Percentiles rank a stretch among this genome's conserved stretches.
Conservation (phyloP, 2,113 vertebrate species). For the Malurus melanocephalus region DNA sequence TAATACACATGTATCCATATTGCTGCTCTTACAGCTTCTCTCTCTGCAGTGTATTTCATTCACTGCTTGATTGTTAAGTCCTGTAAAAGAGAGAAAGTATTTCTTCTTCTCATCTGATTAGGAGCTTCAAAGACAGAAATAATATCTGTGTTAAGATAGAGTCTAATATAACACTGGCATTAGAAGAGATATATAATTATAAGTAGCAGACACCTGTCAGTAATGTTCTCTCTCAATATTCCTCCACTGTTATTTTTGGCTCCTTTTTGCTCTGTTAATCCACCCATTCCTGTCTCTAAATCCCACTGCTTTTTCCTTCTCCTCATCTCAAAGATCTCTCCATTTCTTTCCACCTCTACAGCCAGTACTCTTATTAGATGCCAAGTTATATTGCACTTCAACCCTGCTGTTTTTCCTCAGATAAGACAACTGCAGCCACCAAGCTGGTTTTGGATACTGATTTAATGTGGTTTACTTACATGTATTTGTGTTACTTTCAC, state of each 20-base stretch:
- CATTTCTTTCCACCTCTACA: slow-evolving; percentile 30
- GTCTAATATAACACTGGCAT: slow-evolving; percentile 33
- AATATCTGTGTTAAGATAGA: slow-evolving; percentile 35
- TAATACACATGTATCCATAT: neutral
- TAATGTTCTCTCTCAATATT: slow-evolving; percentile 39
- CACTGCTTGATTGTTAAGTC: neutral
- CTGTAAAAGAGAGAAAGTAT: neutral
- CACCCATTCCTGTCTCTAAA: slow-evolving; percentile 26
- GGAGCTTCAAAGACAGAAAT: slow-evolving; percentile 24
- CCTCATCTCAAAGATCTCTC: slow-evolving; percentile 22
- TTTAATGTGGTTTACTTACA: neutral
- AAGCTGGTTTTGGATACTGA: neutral
- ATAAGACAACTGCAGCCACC: neutral
- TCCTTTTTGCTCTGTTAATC: slow-evolving; percentile 15
- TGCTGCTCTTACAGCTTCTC: neutral
- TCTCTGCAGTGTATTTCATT: neutral
- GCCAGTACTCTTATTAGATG: slow-evolving; percentile 19
- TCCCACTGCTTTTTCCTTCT: slow-evolving; percentile 29
- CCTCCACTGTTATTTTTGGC: slow-evolving; percentile 46
- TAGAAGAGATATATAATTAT: slow-evolving; percentile 27
- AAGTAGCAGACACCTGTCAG: slow-evolving; percentile 42
- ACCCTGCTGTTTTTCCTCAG: neutral
- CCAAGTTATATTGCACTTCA: slow-evolving; percentile 1
- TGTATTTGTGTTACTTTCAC: neutral
- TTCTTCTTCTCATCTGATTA: slow-evolving; percentile 2